A percentile compares a stretch with the other conserved stretches of the same genome.
These are phyloP conservation scores for Melanchra persicariae DNA, from an alignment of 2,888 invertebrate species.

Conservation along the genomic window DNA sequence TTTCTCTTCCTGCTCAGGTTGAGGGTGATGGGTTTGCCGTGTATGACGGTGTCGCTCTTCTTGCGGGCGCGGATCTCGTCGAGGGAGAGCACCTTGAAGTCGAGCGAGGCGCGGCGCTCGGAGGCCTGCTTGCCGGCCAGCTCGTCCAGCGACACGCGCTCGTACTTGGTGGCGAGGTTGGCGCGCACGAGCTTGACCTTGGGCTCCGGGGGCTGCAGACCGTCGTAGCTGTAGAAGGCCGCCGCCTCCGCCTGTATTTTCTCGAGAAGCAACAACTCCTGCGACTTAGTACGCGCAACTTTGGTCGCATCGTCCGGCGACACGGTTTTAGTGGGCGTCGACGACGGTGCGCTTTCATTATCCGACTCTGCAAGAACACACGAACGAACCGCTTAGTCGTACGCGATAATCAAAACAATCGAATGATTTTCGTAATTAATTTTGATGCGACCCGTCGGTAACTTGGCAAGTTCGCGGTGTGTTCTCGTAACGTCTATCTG, in stretches of 20 bases:
- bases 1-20: conserved; percentile 84
- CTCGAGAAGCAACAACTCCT: conserved; percentile 93
- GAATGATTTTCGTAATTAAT: conserved; percentile 89
- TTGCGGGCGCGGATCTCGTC: conserved; percentile 89
- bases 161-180: conserved; percentile 83
- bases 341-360: conserved; percentile 93
- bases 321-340: conserved; percentile 89
- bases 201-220: conserved; percentile 72
- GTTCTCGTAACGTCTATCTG: conserved; percentile 83
- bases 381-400: conserved; percentile 81
- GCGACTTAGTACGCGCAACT: conserved; percentile 90
- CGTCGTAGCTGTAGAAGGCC: conserved; percentile 93
- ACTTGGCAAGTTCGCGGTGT: conserved; percentile 80
- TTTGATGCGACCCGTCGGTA: conserved; percentile 85
- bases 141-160: conserved; percentile 89
- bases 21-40: conserved; percentile 78
- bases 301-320: conserved; percentile 78
- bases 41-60: conserved; percentile 75
- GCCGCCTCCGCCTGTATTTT: conserved; percentile 93
- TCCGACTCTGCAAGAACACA: conserved; percentile 95
- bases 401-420: conserved; percentile 62
- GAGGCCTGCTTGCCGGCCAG: conserved; percentile 78
- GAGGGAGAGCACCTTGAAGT: conserved; percentile 88
- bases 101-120: conserved; percentile 76
- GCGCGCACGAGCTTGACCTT: conserved; percentile 77